Evolutionary conservation across 2,113 vertebrate genomes (phyloP).

Genomic region (Epinephelus cyanopodus): DNA sequence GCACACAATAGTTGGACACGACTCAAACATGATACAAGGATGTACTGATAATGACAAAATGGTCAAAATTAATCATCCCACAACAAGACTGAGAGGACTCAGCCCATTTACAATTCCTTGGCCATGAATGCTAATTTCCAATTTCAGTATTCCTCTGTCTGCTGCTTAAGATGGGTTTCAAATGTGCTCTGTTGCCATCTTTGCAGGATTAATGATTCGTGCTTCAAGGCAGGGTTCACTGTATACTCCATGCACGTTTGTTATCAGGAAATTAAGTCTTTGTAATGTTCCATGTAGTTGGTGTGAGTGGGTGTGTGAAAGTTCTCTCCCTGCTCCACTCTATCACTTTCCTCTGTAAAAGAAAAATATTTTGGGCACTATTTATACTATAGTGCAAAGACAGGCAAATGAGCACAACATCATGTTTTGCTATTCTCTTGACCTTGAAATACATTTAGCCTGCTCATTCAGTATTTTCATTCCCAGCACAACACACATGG

Average conservation of each 20-base stretch:
- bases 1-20: constrained; percentile 17
- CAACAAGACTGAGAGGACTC: neutral
- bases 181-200: constrained; percentile 37
- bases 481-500: constrained; percentile 10
- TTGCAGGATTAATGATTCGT: constrained; percentile 61
- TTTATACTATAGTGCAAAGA: neutral
- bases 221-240: constrained; percentile 45
- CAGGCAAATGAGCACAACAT: neutral
- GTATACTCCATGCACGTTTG: neutral
- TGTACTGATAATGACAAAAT: constrained; percentile 53
- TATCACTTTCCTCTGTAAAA: constrained; percentile 28
- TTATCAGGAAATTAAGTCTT: constrained; percentile 9
- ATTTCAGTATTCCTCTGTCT: constrained; percentile 5
- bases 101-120: constrained; percentile 28
- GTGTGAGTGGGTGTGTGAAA: neutral
- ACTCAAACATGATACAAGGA: constrained; percentile 47
- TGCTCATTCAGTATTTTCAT: constrained; percentile 18
- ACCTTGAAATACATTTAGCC: constrained; percentile 38
- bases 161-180: constrained; percentile 27
- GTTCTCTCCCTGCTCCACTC: neutral
- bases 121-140: constrained; percentile 37
- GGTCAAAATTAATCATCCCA: constrained; percentile 47
- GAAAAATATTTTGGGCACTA: constrained; percentile 34
- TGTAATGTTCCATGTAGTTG: constrained; percentile 10
- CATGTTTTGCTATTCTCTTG: constrained; percentile 12